Evolutionary conservation across 64 coral and sea anemone species (phyloP).

Genomic region (Actinia equina): DNA sequence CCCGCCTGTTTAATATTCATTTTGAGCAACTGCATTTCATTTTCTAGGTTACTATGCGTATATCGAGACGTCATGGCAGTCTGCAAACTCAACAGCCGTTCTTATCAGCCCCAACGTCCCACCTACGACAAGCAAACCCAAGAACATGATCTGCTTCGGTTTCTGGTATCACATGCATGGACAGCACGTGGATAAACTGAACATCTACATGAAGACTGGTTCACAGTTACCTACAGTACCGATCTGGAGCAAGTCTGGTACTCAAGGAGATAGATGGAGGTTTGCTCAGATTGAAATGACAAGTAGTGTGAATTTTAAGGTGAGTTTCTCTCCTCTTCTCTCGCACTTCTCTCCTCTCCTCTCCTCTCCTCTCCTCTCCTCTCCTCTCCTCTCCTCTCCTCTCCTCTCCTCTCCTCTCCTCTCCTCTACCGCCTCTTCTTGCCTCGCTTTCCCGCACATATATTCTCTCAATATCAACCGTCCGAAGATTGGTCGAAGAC

Average conservation of each 20-base stretch:
- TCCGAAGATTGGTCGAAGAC: no score
- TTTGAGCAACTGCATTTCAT: not conserved
- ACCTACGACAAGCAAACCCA: slow-evolving; percentile 40
- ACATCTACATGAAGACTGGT: slow-evolving; percentile 50
- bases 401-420: no score
- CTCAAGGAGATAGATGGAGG: slow-evolving; percentile 80
- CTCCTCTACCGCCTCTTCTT: no score
- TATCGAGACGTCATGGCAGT: slow-evolving; percentile 74
- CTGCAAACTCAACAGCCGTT: slow-evolving; percentile 63
- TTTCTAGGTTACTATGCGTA: slow-evolving; percentile 85
- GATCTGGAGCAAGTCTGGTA: slow-evolving; percentile 74
- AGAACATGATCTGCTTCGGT: slow-evolving; percentile 63
- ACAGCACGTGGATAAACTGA: slow-evolving; percentile 76
- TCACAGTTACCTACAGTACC: slow-evolving; percentile 38
- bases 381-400: no score
- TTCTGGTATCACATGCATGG: slow-evolving; percentile 99
- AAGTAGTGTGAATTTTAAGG: slow-evolving; percentile 49
- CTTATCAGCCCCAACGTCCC: slow-evolving; percentile 58
- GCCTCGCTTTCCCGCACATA: no score
- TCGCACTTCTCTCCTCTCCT: not conserved
- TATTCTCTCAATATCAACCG: no score
- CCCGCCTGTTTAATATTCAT: no score
- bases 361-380: not conserved
- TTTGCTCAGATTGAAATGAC: slow-evolving; percentile 60
- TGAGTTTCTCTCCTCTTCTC: not conserved